Conservation (phyloP, 2,113 vertebrate genomes). For the Salvator merianae region DNA sequence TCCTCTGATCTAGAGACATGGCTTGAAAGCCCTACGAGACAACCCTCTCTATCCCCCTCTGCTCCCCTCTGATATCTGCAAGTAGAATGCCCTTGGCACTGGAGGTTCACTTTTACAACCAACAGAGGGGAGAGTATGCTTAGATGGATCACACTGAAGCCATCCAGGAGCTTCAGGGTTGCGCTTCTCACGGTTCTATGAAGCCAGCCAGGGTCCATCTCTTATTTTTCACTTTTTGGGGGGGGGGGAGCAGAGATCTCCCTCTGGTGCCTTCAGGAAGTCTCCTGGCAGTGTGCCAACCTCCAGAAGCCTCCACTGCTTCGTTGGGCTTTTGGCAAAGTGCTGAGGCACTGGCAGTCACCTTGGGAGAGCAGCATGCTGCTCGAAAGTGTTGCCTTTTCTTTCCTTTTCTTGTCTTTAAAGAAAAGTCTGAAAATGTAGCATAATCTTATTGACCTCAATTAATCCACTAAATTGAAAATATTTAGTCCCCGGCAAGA, state of each 20-base stretch:
- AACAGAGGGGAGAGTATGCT: no score
- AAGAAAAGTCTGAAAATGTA: slow-evolving; percentile 72
- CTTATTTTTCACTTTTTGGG: no score
- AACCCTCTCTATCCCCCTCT: no score
- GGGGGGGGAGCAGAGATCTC: neutral
- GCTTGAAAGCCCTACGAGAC: no score
- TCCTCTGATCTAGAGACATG: no score
- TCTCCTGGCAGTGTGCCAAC: neutral
- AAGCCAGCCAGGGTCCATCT: neutral
- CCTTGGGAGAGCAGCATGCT: slow-evolving; percentile 39
- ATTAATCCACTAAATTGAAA: slow-evolving; percentile 78
- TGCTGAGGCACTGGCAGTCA: slow-evolving; percentile 18
- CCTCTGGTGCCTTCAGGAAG: neutral
- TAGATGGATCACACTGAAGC: no score
- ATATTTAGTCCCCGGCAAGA: slow-evolving; percentile 73
- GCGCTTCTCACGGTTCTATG: neutral
- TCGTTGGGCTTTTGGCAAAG: neutral
- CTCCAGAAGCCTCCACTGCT: neutral
- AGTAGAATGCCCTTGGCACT: no score
- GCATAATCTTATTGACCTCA: slow-evolving; percentile 82
- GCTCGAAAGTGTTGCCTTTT: slow-evolving; percentile 36
- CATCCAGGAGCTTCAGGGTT: neutral
- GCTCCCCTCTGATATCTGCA: no score
- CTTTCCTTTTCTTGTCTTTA: neutral
- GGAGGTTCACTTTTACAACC: no score